These are phyloP conservation scores for Periphyllus acericola DNA, from an alignment of 2,888 invertebrate genomes.

Conservation along the genomic window DNA sequence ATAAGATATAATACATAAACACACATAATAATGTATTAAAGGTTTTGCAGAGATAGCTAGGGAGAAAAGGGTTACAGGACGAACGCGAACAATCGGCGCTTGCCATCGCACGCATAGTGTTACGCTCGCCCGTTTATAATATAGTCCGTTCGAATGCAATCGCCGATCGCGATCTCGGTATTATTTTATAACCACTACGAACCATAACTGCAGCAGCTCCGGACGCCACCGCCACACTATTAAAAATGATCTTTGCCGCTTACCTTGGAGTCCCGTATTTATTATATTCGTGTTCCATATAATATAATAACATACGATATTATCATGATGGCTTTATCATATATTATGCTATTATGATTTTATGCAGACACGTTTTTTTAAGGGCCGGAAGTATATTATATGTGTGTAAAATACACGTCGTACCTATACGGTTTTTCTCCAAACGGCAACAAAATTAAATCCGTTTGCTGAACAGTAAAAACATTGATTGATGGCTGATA, in stretches of 20 bases:
- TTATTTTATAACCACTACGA: background rate
- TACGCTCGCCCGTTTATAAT: background rate
- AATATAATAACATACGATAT: no score
- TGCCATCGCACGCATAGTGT: background rate
- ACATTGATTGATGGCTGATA: constrained; percentile 15
- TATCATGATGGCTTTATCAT: no score
- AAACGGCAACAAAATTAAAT: background rate
- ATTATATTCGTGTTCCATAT: no score
- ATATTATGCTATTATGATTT: background rate
- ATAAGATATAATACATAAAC: background rate
- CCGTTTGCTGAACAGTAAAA: background rate
- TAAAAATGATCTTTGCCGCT: no score
- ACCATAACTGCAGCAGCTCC: background rate
- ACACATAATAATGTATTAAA: background rate
- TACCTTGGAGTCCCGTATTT: no score
- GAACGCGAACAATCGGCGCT: background rate
- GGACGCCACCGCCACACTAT: background rate
- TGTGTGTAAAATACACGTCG: background rate
- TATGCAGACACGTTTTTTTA: background rate
- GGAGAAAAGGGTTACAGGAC: background rate
- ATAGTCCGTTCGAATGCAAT: background rate
- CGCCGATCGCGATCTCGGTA: background rate
- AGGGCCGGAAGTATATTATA: background rate
- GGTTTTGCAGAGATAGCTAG: no score
- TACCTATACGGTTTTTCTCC: background rate